These are phyloP conservation scores for Frieseomelitta varia DNA, from an alignment of 1,140 invertebrate species.

Conservation along the genomic window DNA sequence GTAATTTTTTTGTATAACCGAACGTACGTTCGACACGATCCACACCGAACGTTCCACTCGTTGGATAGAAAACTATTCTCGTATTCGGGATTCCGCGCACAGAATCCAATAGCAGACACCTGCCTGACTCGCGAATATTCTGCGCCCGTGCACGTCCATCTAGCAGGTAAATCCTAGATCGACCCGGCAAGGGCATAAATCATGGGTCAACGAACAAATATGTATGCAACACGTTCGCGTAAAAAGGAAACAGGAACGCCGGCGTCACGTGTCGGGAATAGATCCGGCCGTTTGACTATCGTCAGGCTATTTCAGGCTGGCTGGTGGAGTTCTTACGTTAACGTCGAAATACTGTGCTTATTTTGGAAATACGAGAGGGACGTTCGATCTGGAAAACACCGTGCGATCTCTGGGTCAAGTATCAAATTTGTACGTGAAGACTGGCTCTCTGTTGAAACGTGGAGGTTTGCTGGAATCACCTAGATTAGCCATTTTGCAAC, in stretches of 20 bases:
- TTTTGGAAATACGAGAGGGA: background rate
- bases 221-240: constrained; percentile 28
- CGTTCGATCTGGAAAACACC: background rate
- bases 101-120: constrained; percentile 43
- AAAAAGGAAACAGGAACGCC: constrained; percentile 22
- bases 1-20: constrained; percentile 23
- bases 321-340: background rate
- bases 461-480: background rate
- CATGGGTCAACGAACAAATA: constrained; percentile 40
- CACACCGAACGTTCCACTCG: background rate
- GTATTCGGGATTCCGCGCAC: constrained; percentile 27
- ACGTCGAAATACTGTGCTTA: background rate
- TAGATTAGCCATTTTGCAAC: background rate
- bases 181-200: constrained; percentile 23
- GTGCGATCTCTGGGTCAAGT: background rate
- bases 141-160: constrained; percentile 26
- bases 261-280: constrained; percentile 19
- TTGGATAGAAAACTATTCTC: background rate
- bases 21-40: background rate
- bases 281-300: constrained; percentile 7
- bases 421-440: background rate
- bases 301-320: background rate
- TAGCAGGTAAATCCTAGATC: constrained; percentile 10
- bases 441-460: background rate
- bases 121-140: constrained; percentile 35